A percentile compares a stretch with the other conserved stretches of the same genome.
These are phyloP conservation scores for Drosophila nigricruria DNA, from an alignment of 2,888 invertebrate species.

Conservation along the genomic window DNA sequence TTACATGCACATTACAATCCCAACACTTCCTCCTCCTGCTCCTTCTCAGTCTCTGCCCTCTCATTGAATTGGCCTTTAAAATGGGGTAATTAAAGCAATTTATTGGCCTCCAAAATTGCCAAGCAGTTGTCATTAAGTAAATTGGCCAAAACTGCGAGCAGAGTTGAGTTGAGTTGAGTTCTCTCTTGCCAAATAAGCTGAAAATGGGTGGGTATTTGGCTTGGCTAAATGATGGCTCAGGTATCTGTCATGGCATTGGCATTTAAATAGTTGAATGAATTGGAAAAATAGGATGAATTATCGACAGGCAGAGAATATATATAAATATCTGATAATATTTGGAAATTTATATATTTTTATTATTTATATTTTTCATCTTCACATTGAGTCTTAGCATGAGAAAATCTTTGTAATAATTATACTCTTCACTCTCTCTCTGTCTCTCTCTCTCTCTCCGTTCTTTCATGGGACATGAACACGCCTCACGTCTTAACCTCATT, in stretches of 20 bases:
- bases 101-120: constrained; percentile 70
- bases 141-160: constrained; percentile 50
- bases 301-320: background rate
- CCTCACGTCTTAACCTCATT: background rate
- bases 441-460: background rate
- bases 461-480: too few relatives aligned
- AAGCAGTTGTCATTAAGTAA: constrained; percentile 74
- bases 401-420: background rate
- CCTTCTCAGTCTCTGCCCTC: background rate
- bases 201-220: constrained; percentile 13
- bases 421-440: background rate
- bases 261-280: background rate
- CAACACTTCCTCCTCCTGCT: constrained; percentile 8
- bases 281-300: background rate
- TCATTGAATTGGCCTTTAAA: constrained; percentile 58
- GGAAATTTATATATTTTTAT: too few relatives aligned
- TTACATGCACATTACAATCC: constrained; percentile 72
- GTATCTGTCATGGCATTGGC: background rate
- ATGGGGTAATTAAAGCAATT: constrained; percentile 82
- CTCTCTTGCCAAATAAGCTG: constrained; percentile 38
- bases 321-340: background rate
- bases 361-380: background rate
- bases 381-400: background rate
- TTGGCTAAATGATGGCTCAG: constrained; percentile 24
- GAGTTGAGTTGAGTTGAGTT: constrained; percentile 17